Percentiles rank a stretch among this genome's conserved stretches.
These are phyloP conservation scores for Orussus abietinus DNA, from an alignment of 1,140 invertebrate genomes.

Conservation along the genomic window DNA sequence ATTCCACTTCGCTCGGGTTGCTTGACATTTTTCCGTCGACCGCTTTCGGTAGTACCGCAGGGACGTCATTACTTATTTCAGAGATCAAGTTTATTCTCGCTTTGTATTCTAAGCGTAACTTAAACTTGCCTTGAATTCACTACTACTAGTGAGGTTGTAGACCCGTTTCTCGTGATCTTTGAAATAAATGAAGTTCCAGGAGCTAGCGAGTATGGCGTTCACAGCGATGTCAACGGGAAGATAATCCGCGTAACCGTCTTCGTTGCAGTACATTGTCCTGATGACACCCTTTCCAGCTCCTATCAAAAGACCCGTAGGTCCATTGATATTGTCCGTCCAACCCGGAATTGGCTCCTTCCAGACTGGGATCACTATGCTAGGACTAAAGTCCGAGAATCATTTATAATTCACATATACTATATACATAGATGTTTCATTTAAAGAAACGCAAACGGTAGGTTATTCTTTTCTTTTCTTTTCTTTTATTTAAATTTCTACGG, in stretches of 20 bases:
- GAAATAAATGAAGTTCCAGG: constrained; percentile 59
- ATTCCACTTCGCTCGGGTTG: no score
- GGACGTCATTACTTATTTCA: no score
- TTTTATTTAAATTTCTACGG: no score
- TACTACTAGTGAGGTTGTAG: constrained; percentile 68
- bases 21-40: no score
- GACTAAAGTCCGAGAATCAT: constrained; percentile 34
- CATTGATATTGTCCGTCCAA: constrained; percentile 94
- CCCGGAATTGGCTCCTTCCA: constrained; percentile 78
- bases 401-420: neutral
- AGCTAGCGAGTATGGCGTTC: constrained; percentile 63
- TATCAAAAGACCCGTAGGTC: constrained; percentile 74
- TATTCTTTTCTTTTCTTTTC: no score
- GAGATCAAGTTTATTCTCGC: constrained; percentile 18
- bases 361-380: constrained; percentile 67
- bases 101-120: constrained; percentile 48
- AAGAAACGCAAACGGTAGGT: no score
- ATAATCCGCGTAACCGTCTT: constrained; percentile 75
- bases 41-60: no score
- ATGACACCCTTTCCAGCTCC: constrained; percentile 82
- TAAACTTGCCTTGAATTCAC: constrained; percentile 73
- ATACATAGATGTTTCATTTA: neutral
- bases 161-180: constrained; percentile 53
- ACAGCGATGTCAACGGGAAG: constrained; percentile 79
- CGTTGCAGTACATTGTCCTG: constrained; percentile 77